Evolutionary conservation across 2,797 vertebrate species (phyloP).

Genomic region (Cetoscarus ocellatus): DNA sequence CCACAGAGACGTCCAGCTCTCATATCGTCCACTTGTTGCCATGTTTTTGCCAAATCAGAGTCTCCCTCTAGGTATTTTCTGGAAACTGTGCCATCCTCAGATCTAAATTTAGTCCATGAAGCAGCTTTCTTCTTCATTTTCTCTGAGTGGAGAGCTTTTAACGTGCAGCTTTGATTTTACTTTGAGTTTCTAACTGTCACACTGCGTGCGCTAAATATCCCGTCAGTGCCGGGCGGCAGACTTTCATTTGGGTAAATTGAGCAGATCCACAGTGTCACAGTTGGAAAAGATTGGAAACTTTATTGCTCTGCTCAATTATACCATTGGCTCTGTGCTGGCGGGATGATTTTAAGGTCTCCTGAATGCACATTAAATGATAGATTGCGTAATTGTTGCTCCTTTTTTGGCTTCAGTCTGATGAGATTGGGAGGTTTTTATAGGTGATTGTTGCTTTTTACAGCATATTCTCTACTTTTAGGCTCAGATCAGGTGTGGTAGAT

Average conservation of each 20-base stretch:
- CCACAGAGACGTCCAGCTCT: too few species aligned
- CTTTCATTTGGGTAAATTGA: conserved; percentile 20
- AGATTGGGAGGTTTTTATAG: neutral
- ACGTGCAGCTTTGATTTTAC: neutral
- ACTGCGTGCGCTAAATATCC: conserved; percentile 14
- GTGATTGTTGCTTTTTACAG: too few species aligned
- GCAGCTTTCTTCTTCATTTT: conserved; percentile 18
- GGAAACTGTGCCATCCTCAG: conserved; percentile 6
- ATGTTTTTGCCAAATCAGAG: neutral
- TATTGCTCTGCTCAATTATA: conserved; percentile 9
- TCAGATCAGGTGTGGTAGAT: neutral
- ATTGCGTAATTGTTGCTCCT: neutral
- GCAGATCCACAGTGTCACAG: conserved; percentile 4
- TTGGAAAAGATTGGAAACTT: conserved; percentile 4
- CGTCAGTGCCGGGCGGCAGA: conserved; percentile 2
- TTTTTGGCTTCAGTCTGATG: neutral
- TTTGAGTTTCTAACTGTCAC: conserved; percentile 17
- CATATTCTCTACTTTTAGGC: neutral
- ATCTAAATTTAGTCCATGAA: conserved; percentile 12
- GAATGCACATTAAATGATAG: conserved; percentile 14
- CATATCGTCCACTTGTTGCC: neutral
- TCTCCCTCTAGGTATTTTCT: conserved; percentile 1
- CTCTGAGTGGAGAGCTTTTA: conserved; percentile 28
- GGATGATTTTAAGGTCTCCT: conserved; percentile 12
- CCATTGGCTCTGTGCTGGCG: neutral